phyloP scores from a whole-genome alignment of 1,140 invertebrate species.

The Phymorhynchus buccinoides region DNA sequence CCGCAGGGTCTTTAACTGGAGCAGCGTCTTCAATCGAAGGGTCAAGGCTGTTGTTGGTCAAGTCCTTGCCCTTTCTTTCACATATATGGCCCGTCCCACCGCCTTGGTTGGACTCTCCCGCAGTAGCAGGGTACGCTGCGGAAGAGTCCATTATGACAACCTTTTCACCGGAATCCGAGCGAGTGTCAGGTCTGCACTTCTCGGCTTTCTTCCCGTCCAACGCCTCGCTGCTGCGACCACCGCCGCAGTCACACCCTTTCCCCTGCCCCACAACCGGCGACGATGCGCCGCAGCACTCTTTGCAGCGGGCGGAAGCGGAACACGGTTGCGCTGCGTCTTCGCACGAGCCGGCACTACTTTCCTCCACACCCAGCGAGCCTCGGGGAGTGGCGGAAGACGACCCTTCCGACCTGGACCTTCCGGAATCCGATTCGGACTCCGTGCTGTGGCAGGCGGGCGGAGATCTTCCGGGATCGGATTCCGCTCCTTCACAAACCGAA shows the following conservation, averaged over 20 bases:
- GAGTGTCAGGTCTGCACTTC: background rate
- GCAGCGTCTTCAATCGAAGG: background rate
- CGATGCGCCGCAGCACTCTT: background rate
- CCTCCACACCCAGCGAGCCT: conserved; percentile 1
- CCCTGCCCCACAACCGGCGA: background rate
- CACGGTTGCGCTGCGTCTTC: background rate
- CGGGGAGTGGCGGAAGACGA: background rate
- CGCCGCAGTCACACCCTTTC: background rate
- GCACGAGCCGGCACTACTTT: background rate
- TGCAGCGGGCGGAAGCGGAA: background rate
- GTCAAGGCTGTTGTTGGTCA: background rate
- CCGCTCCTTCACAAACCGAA: too few species aligned
- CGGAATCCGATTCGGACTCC: background rate
- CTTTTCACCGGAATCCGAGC: background rate
- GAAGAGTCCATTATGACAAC: too few species aligned
- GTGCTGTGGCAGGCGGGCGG: too few species aligned
- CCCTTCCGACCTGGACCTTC: conserved; percentile 4
- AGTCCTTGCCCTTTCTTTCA: background rate
- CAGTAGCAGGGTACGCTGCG: too few species aligned
- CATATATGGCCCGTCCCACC: background rate
- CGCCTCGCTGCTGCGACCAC: background rate
- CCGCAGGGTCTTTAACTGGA: too few species aligned
- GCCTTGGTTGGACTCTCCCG: background rate
- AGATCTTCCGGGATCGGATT: too few species aligned
- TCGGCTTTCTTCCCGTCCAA: background rate